Conservation (phyloP, 2,113 vertebrate genomes). For the Coregonus clupeaformis region DNA sequence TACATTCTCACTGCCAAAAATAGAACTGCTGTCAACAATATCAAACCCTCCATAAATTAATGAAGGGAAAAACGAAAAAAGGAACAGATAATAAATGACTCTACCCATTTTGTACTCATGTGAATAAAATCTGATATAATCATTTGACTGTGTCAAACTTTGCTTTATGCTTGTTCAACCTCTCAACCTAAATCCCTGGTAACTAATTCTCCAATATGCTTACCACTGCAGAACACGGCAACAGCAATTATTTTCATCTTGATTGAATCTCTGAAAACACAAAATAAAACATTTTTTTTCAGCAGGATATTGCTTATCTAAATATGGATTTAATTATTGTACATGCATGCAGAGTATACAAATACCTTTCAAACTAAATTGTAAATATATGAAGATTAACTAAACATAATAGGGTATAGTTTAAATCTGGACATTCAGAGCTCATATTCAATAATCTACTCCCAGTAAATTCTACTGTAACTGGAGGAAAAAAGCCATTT, state of each 20-base stretch:
- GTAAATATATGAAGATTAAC: no score
- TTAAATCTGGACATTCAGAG: no score
- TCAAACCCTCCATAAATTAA: not conserved
- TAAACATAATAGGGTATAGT: no score
- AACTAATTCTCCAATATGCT: slow-evolving; percentile 50
- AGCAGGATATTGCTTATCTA: not conserved
- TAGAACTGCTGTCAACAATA: not conserved
- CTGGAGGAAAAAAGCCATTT: not conserved
- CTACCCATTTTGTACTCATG: slow-evolving; percentile 4
- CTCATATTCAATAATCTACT: no score
- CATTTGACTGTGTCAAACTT: slow-evolving; percentile 10
- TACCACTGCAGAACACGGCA: slow-evolving; percentile 63
- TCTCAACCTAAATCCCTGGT: slow-evolving; percentile 16
- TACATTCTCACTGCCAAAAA: slow-evolving; percentile 23
- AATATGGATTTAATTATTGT: not conserved
- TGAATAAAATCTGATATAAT: slow-evolving; percentile 20
- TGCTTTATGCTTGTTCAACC: slow-evolving; percentile 25
- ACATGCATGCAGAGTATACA: no score
- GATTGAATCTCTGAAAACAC: slow-evolving; percentile 30
- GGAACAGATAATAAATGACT: slow-evolving; percentile 12
- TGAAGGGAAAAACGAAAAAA: slow-evolving; percentile 21
- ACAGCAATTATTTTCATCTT: slow-evolving; percentile 60
- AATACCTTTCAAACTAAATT: no score
- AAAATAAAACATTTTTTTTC: not conserved
- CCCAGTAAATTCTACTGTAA: no score